Conservation (phyloP, 2,113 vertebrate species). For the Plotosus lineatus region DNA sequence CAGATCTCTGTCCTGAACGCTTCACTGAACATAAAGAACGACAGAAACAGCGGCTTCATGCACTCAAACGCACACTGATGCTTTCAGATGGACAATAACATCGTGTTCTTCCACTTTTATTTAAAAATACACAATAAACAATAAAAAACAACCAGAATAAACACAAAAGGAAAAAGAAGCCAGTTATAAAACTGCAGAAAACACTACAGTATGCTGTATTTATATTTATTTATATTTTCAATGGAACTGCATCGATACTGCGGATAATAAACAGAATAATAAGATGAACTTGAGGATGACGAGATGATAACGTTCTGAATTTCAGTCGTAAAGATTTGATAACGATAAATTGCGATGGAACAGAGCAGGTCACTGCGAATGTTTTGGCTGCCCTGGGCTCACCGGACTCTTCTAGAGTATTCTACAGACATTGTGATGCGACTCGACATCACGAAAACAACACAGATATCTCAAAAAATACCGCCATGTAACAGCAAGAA, state of each 20-base stretch:
- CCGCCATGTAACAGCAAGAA: not conserved
- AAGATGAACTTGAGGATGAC: not conserved
- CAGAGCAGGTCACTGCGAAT: no score
- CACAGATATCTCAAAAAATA: not conserved
- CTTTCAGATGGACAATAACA: no score
- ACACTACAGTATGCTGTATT: not conserved
- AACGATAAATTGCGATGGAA: not conserved
- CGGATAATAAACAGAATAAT: not conserved
- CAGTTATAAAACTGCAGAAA: not conserved
- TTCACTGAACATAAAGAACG: no score
- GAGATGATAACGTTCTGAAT: not conserved
- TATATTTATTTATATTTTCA: no score
- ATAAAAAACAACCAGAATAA: no score
- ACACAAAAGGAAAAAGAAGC: not conserved
- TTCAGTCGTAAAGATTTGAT: not conserved
- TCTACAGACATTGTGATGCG: not conserved
- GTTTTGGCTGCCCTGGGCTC: not conserved
- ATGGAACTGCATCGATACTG: not conserved
- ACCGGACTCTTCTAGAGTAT: not conserved
- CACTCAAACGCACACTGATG: no score
- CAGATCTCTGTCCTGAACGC: no score
- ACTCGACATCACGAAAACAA: not conserved
- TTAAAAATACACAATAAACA: not conserved
- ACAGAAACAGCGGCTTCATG: no score
- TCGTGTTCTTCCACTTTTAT: not conserved